These are phyloP conservation scores for Grantiella picta DNA, from an alignment of 2,113 vertebrate genomes.

Conservation along the genomic window DNA sequence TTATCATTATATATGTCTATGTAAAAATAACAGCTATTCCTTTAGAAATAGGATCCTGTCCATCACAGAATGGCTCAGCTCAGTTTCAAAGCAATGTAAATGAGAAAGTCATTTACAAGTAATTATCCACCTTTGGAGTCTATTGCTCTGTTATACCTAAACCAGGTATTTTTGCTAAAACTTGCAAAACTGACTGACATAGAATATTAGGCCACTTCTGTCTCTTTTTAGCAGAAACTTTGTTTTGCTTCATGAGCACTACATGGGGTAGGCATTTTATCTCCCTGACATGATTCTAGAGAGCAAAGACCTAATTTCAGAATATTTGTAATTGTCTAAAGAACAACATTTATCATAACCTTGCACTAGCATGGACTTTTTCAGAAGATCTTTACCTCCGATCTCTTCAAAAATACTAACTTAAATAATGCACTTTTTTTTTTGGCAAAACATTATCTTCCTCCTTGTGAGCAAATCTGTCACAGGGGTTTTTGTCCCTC, in stretches of 20 bases:
- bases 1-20: neutral
- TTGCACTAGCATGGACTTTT: neutral
- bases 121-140: neutral
- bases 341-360: neutral
- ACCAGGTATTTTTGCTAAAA: neutral
- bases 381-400: neutral
- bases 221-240: neutral
- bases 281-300: neutral
- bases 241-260: neutral
- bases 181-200: neutral
- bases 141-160: neutral
- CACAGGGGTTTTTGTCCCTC: rapidly evolving
- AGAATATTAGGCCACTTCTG: neutral
- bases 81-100: neutral
- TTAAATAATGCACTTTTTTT: neutral
- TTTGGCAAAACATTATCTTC: neutral
- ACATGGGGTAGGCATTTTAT: neutral
- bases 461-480: neutral
- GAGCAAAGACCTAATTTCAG: neutral
- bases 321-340: neutral
- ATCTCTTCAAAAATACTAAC: neutral
- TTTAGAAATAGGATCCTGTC: neutral
- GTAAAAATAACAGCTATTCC: neutral
- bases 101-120: neutral
- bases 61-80: neutral